These are phyloP conservation scores for Hylaeus volcanicus DNA, from an alignment of 1,140 invertebrate genomes.

Conservation along the genomic window DNA sequence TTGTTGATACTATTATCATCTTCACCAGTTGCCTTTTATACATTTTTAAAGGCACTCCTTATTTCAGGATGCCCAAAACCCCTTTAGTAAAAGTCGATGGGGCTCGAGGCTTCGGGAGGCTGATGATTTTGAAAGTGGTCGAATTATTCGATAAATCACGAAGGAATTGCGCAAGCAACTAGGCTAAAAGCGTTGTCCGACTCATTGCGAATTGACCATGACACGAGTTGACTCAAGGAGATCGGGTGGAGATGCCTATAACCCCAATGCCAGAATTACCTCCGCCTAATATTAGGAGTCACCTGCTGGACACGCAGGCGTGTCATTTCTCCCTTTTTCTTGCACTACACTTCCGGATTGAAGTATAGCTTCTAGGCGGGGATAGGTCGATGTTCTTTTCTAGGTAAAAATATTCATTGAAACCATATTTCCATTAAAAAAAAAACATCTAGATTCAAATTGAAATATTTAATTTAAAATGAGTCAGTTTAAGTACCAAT, in stretches of 20 bases:
- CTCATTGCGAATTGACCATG: constrained; percentile 69
- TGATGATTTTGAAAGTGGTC: not conserved
- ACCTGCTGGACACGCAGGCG: constrained; percentile 30
- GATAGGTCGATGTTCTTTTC: not conserved
- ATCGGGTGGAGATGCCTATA: constrained; percentile 68
- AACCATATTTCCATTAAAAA: too few relatives aligned
- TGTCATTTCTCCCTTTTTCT: constrained; percentile 9
- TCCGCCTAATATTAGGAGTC: constrained; percentile 30
- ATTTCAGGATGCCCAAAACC: too few relatives aligned
- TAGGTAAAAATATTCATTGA: too few relatives aligned
- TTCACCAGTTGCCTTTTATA: too few relatives aligned
- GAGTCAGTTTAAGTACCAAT: too few relatives aligned
- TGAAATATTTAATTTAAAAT: too few relatives aligned
- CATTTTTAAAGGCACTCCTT: too few relatives aligned
- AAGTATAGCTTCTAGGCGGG: not conserved
- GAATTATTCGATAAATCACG: constrained; percentile 27
- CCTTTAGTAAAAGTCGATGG: not conserved
- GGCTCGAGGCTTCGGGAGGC: not conserved
- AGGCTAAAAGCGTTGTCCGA: constrained; percentile 44
- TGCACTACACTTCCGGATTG: constrained; percentile 28
- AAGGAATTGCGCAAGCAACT: constrained; percentile 27
- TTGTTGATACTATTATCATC: too few relatives aligned
- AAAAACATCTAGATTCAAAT: too few relatives aligned
- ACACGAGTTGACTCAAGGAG: constrained; percentile 74
- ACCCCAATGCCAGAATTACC: constrained; percentile 68